Conservation (phyloP, 37 sponge, comb jelly and placozoan species). For the Halisarca cf. caerulea region DNA sequence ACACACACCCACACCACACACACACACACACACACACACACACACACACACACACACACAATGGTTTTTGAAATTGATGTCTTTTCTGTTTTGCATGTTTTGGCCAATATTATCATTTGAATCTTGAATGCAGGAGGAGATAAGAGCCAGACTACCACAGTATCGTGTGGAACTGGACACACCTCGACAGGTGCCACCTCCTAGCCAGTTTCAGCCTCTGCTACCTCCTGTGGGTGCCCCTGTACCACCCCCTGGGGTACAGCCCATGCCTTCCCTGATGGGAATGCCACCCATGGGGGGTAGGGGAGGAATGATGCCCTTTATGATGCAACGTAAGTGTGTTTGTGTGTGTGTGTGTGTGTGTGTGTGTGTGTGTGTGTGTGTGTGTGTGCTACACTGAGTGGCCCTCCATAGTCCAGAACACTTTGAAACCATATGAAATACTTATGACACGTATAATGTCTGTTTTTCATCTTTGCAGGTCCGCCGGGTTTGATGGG, state of each 20-base stretch:
- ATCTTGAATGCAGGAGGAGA: constrained; percentile 25
- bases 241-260: constrained; percentile 51
- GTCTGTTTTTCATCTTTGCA: no score
- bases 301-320: background rate
- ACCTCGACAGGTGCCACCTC: background rate
- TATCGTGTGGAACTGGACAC: background rate
- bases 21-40: no score
- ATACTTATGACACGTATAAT: no score
- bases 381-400: constrained; percentile 24
- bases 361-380: constrained; percentile 37
- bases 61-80: no score
- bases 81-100: no score
- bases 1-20: no score
- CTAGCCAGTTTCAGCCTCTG: background rate
- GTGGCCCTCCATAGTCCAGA: no score
- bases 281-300: background rate
- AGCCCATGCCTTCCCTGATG: constrained; percentile 19
- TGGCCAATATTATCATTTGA: background rate
- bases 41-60: no score
- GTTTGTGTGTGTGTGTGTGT: constrained; percentile 40
- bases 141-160: constrained; percentile 12
- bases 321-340: background rate
- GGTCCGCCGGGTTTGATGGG: no score
- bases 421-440: no score
- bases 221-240: background rate